Percentiles rank a stretch among this genome's conserved stretches.
Evolutionary conservation across 1,140 invertebrate species (phyloP).

Genomic region (Trigoniulus corallinus): DNA sequence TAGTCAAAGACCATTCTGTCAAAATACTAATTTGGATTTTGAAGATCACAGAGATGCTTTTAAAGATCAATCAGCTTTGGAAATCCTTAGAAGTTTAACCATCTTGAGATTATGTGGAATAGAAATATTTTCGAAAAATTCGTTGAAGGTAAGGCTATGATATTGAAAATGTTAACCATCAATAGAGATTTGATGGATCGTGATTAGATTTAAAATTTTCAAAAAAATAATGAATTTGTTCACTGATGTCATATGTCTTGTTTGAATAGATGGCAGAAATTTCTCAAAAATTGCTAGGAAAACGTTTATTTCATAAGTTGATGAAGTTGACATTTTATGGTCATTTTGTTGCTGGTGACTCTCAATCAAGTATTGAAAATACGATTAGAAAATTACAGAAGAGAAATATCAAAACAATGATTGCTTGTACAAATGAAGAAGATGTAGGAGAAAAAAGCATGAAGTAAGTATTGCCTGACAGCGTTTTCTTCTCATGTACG

Average conservation of each 20-base stretch:
- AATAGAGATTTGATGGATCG: no score
- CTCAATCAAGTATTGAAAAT: background rate
- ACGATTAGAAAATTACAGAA: background rate
- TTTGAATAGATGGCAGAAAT: background rate
- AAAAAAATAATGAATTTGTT: background rate
- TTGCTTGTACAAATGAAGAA: background rate
- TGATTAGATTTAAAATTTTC: no score
- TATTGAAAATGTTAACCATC: no score
- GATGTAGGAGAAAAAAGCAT: background rate
- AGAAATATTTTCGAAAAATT: background rate
- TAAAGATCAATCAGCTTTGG: background rate
- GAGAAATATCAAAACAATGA: background rate
- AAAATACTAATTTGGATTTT: background rate
- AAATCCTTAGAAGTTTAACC: background rate
- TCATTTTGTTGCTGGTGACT: conserved; percentile 91
- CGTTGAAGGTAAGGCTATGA: background rate
- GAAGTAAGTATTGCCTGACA: no score
- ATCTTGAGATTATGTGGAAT: background rate
- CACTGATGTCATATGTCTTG: background rate
- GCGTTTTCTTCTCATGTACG: no score
- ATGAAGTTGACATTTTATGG: conserved; percentile 96
- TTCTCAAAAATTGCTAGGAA: conserved; percentile 53
- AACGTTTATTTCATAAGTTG: conserved; percentile 58
- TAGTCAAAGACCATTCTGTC: no score
- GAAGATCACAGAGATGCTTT: background rate